Evolutionary conservation across 2,888 invertebrate genomes (phyloP).

Genomic region (Pelosia muscerda): DNA sequence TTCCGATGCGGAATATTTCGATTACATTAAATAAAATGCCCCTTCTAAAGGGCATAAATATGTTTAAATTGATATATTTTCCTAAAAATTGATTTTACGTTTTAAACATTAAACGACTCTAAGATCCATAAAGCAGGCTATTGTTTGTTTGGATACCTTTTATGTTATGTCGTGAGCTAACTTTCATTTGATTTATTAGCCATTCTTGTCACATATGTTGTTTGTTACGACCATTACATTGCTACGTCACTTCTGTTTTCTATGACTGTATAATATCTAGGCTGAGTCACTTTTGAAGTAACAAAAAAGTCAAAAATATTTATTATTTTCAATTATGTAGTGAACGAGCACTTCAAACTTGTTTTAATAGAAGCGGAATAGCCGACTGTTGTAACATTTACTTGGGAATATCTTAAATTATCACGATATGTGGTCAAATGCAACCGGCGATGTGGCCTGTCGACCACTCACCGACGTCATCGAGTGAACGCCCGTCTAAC

Average conservation of each 20-base stretch:
- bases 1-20: neutral
- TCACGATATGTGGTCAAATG: constrained; percentile 39
- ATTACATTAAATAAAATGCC: no score
- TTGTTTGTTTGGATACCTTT: no score
- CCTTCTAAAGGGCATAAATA: no score
- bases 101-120: neutral
- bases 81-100: no score
- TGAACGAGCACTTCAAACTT: neutral
- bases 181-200: constrained; percentile 43
- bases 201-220: constrained; percentile 43
- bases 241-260: constrained; percentile 28
- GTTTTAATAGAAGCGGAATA: constrained; percentile 1
- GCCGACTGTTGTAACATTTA: constrained; percentile 30
- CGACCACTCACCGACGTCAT: constrained; percentile 35
- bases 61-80: no score
- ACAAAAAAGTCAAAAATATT: no score
- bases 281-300: constrained; percentile 7
- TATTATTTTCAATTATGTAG: no score
- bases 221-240: constrained; percentile 34
- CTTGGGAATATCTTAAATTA: constrained; percentile 41
- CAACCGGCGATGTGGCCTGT: constrained; percentile 38
- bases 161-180: constrained; percentile 23
- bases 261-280: constrained; percentile 22
- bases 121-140: neutral
- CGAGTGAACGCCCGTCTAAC: constrained; percentile 42